Conservation (phyloP, 1,140 invertebrate genomes). For the Popillia japonica region DNA sequence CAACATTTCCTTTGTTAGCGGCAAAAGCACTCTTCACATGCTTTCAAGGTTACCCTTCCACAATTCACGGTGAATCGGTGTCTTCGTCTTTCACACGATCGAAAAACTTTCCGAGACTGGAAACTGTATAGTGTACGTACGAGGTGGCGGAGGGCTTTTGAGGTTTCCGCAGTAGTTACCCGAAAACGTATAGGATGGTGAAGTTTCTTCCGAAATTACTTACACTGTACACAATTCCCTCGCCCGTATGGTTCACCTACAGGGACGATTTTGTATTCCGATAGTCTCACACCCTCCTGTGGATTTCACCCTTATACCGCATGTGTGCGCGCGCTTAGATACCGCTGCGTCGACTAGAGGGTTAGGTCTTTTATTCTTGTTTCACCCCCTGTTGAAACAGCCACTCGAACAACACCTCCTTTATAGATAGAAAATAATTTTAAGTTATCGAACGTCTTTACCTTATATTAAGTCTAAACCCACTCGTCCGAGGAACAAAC, state of each 20-base stretch:
- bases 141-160: too few relatives aligned
- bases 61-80: neutral
- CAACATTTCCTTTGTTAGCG: neutral
- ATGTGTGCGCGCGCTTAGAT: neutral
- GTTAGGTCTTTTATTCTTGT: neutral
- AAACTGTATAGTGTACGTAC: neutral
- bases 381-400: neutral
- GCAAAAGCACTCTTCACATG: neutral
- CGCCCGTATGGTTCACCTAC: neutral
- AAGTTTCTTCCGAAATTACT: neutral
- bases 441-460: neutral
- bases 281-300: neutral
- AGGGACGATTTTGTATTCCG: conserved; percentile 5
- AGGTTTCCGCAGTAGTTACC: neutral
- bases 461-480: too few relatives aligned
- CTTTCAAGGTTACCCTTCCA: neutral
- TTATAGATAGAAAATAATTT: neutral
- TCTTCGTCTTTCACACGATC: neutral
- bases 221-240: neutral
- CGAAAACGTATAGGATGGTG: too few relatives aligned
- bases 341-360: neutral
- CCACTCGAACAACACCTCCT: conserved; percentile 1
- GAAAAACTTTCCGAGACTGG: neutral
- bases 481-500: too few relatives aligned
- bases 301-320: neutral